phyloP scores from a whole-genome alignment of 2,113 vertebrate genomes.

The Mola mola region DNA sequence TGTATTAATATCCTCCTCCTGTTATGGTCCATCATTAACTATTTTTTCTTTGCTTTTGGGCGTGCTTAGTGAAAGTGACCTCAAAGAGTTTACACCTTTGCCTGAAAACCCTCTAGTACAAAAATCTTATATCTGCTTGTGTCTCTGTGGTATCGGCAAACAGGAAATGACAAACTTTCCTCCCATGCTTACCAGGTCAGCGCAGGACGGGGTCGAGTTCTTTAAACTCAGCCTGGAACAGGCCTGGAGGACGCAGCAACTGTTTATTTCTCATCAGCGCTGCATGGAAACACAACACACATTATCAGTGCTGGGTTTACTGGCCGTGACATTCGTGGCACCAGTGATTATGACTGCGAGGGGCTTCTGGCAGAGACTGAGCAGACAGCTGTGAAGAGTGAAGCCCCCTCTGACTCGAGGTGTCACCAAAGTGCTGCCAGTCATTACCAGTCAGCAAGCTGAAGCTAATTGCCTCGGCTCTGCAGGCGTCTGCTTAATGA shows the following conservation, averaged over 20 bases:
- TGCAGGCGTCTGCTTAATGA: slow-evolving; percentile 51
- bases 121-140: too few relatives aligned
- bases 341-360: slow-evolving; percentile 16
- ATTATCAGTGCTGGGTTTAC: slow-evolving; percentile 15
- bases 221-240: slow-evolving; percentile 22
- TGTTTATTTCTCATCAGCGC: too few relatives aligned
- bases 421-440: slow-evolving; percentile 4
- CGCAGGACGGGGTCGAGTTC: slow-evolving; percentile 5
- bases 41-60: too few relatives aligned
- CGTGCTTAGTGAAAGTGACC: too few relatives aligned
- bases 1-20: too few relatives aligned
- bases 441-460: slow-evolving; percentile 47
- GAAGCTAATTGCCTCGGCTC: slow-evolving; percentile 45
- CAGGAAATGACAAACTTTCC: not conserved
- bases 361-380: too few relatives aligned
- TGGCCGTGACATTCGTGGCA: slow-evolving; percentile 14
- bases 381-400: too few relatives aligned
- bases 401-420: too few relatives aligned
- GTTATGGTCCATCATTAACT: too few relatives aligned
- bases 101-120: too few relatives aligned
- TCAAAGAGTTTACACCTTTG: too few relatives aligned
- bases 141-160: too few relatives aligned
- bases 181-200: not conserved
- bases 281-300: slow-evolving; percentile 3
- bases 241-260: slow-evolving; percentile 2